Percentiles rank a stretch among this genome's conserved stretches.
phyloP scores from a whole-genome alignment of 2,113 vertebrate genomes.

The human (Homo sapiens) region DNA sequence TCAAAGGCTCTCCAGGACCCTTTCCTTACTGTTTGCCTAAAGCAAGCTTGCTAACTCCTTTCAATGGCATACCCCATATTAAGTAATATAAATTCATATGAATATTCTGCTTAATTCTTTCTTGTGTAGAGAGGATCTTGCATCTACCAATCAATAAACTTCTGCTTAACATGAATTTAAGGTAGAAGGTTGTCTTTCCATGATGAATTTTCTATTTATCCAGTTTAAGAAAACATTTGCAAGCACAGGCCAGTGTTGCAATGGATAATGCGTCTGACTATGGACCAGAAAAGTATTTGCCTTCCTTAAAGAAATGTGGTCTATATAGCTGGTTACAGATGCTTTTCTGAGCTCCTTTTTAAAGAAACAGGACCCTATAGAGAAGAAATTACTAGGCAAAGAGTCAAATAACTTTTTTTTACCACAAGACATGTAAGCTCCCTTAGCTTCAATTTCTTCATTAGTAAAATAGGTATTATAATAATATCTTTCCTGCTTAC shows the following conservation, averaged over 20 bases:
- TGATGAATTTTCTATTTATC: background rate
- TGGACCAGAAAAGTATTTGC: background rate
- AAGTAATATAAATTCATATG: background rate
- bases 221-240: background rate
- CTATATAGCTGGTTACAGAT: background rate
- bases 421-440: background rate
- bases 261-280: no score
- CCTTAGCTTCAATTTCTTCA: background rate
- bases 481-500: background rate
- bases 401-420: background rate
- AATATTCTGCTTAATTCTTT: background rate
- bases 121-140: background rate
- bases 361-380: background rate
- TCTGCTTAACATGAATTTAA: background rate
- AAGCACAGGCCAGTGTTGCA: no score
- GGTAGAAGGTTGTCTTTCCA: background rate
- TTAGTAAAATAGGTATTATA: background rate
- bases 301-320: background rate
- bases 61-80: background rate
- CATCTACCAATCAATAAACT: background rate
- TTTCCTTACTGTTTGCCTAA: no score
- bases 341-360: background rate
- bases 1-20: no score
- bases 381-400: background rate
- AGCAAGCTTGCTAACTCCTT: no score